Base-by-base conservation (phyloP, 2,113 vertebrate genomes). In the Epinephelus moara region DNA sequence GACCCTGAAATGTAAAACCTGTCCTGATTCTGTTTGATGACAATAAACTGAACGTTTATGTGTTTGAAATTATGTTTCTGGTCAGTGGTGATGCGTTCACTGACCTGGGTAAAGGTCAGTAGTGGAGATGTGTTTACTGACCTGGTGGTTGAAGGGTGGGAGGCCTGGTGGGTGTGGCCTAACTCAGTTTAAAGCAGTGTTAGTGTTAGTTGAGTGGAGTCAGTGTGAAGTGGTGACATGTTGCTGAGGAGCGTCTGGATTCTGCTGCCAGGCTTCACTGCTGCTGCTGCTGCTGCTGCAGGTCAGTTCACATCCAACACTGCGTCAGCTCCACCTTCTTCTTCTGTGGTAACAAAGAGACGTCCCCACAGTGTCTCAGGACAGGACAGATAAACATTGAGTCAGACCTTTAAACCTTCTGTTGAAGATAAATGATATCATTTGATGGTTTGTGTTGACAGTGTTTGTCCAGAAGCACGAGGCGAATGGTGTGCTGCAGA, bases 401-500 rank as follows among this genome's bases (percentile, higher is more conserved):
- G 33, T 37, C 33, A 37, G 33, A 6, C 33, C 33, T 37, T 37
- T 37, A 6, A 37, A 37, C 6, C 33, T 37, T 37, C 33, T 37
- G 33, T 37, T 37, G 6, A 37, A 37, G 5, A 37, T 37, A 37
- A 37, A 14, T 15, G 12, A 50, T 50, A 2, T 50, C 5, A 3
- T 55, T 19, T n/a, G 19, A 55, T 55, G 5, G 19, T 9, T 56
- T 11, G 42, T 45, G 42, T 45, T 8, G 42, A 15, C 75, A 92
- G 95, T 95, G 79, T 94, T 95, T 30, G 62, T 94, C 2, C 56
- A 82, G 81, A 83, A 69, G 57, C 70, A 17, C 0, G 81, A 86
- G 1, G 95, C 94, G 0, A 76, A 40, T 33, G 4, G 21, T 0
- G 23, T 95, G 5, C 82, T 95, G 45, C 82, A n/a, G 19, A 64